Evolutionary conservation across 2,888 invertebrate genomes (phyloP), one percentile per base, ranked within the genome.

Genomic region (Drosophila monieri): DNA sequence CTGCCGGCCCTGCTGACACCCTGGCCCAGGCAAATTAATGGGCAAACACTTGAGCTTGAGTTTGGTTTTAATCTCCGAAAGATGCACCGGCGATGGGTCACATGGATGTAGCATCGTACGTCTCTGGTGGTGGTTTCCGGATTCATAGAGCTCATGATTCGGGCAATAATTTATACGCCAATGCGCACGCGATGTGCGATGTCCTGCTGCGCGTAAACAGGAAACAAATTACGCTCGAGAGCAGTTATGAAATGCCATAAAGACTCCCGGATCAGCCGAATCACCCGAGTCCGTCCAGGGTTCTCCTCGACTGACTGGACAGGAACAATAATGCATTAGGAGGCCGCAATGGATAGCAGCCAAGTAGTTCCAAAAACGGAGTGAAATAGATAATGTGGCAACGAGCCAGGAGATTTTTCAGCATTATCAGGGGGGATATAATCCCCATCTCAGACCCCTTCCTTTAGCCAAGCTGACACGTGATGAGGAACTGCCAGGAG

Each of bases 141-240:
- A 21, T 21, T 44, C 52, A 70, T 60, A 72, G 77, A 41, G 79
- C 74, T 64, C 66, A 73, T 78, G 79, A 84, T 81, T 76, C 65
- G 73, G 76, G 76, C 72, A 81, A 81, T 87, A 87, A 89, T 88
- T 89, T 81, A 80, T 88, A 84, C 77, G 77, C 78, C 79, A 83
- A 75, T 81, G 81, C 85, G 79, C 78, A 81, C 77, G 74, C 78
- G 77, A 80, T 80, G 71, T 58, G 72, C 75, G 69, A 85, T 86
- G 79, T 85, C 85, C 85, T 86, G 85, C 85, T 86, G 85, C 76
- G 85, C 85, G 85, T 79, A 88, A 89, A 88, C 85, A 88, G 89
- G 89, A 90, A 89, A 89, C 90, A 90, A 90, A 90, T 90, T 90
- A 87, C 83, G 80, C 80, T 80, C 78, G 80, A 84, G 84, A 85